Evolutionary conservation across 2,888 invertebrate species (phyloP), one percentile per base, ranked within the genome.

Genomic region (Drosophila limbata): DNA sequence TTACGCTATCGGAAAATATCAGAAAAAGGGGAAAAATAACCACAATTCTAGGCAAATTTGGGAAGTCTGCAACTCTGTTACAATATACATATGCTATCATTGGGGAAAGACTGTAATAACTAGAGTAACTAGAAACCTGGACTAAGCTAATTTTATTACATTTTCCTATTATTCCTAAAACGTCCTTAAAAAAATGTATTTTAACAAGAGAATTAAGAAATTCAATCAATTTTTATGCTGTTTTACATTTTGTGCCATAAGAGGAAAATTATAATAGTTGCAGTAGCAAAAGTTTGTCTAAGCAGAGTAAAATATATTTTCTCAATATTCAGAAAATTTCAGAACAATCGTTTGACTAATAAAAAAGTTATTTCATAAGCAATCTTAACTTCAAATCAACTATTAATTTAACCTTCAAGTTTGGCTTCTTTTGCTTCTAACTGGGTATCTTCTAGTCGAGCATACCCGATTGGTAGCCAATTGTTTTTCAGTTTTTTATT

Each of bases 401-500:
- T 2, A 3, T 21, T 21, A 21, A 21, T 21, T 21, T 21, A 4
- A 21, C 5, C 1, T 4, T 21, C 21, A 21, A 5, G 0, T 21
- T 21, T 21, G n/a, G n/a, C 21, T 21, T 21, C 21, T 21, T 21
- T 21, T 21, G 3, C 21, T 21, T 21, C n/a, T n/a, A n/a, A n/a
- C n/a, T n/a, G 69, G 21, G 40, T 21, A 42, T 42, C 21, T 51
- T 21, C 11, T 15, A 39, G 55, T 70, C 45, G 19, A 35, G 31
- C 40, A 37, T 11, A 47, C 19, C 4, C 15, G n/a, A 21, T 8
- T 19, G 1, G 2, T 1, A 11, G 4, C 5, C 31, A 33, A 9
- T 11, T 8, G 51, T 52, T 52, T 61, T 64, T 52, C 51, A 70
- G 47, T 55, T 63, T 52, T 51, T 56, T 70, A 70, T 70, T 47